Evolutionary conservation across 2,113 vertebrate species (phyloP).

Genomic region (Apus apus): DNA sequence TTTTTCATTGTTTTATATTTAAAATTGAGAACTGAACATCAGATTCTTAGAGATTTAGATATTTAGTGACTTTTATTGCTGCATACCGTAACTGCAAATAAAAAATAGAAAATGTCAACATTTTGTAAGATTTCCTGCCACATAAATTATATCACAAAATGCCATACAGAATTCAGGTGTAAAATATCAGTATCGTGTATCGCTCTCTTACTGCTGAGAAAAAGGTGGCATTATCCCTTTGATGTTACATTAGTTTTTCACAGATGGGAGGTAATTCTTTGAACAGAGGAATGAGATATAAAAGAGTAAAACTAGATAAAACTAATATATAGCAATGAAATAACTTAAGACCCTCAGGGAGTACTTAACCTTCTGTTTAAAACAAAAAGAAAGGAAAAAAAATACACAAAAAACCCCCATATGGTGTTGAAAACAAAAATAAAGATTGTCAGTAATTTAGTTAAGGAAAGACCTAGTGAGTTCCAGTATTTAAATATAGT

Average conservation of each 20-base stretch:
- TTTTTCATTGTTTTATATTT: background rate
- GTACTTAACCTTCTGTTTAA: background rate
- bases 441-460: background rate
- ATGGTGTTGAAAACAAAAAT: background rate
- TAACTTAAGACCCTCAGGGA: background rate
- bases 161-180: background rate
- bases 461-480: background rate
- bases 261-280: background rate
- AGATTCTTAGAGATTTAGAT: background rate
- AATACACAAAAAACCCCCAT: background rate
- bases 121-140: background rate
- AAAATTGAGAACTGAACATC: background rate
- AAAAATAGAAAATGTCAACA: background rate
- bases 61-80: background rate
- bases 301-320: background rate
- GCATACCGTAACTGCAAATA: background rate
- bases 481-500: background rate
- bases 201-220: background rate
- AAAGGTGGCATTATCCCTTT: background rate
- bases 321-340: background rate
- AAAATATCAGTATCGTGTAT: background rate
- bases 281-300: background rate
- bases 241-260: background rate
- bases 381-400: background rate
- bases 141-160: background rate